Base-by-base conservation (phyloP, 2,113 vertebrate genomes). In the Melanotaenia duboulayi region DNA sequence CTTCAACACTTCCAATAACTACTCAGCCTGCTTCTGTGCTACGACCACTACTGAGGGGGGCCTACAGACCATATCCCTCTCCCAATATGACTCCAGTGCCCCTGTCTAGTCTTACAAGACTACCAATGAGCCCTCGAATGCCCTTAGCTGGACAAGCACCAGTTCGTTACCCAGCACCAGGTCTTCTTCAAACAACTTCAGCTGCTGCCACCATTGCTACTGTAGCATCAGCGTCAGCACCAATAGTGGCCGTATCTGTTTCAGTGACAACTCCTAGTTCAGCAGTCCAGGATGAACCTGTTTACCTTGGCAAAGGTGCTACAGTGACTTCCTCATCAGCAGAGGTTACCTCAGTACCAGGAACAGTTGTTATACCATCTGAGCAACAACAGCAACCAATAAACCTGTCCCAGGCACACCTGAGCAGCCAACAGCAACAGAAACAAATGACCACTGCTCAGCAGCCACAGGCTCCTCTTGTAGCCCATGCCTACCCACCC, bases 1-100 rank as follows among this genome's bases (percentile, higher is more conserved):
- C 97, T 39, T 99, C 98, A 52, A 99, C 98, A 0, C 93, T 99
- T 78, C 98, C 98, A 57, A 99, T 99, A 75, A 99, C 98, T 89
- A 99, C 97, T 9, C 98, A 99, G 78, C 98, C 98, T 0, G 93
- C 95, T 22, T 96, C 97, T 0, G 96, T 97, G 37, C 88, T 99
- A 70, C 92, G 91, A 11, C 97, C 98, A 64, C 90, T 97, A 91
- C 91, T 97, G 51, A 96, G 95, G 13, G 94, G 95, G 59, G 88
- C 96, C 10, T 98, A 97, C 54, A 94, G 96, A 75, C 96, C 96
- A 75, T 97, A 95, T 0, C 89, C 93, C 1, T 91, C 96, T 0
- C 92, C 94, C 0, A 90, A 93, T 22, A 86, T 98, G 90, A 93
- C 95, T 9, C 94, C 97, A 0, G 95, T 98, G 56, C 97, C 97